A percentile compares a stretch with the other conserved stretches of the same genome.
Evolutionary conservation across 1,140 invertebrate genomes (phyloP).

Genomic region (Nebria ingens): DNA sequence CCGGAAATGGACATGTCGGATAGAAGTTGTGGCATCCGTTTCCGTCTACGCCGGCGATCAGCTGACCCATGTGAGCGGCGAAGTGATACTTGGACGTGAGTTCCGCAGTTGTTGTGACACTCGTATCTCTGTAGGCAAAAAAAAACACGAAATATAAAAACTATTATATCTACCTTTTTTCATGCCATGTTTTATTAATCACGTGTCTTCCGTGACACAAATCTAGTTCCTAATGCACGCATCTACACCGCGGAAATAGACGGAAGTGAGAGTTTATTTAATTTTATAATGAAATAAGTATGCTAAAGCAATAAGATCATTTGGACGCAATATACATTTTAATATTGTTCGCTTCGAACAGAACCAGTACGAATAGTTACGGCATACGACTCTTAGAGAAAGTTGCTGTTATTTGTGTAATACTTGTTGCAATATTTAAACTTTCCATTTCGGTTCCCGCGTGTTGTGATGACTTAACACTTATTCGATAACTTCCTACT

Average conservation of each 20-base stretch:
- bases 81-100: slow-evolving; percentile 66
- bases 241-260: too few species aligned
- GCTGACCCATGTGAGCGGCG: slow-evolving; percentile 71
- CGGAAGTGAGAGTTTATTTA: neutral
- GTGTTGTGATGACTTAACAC: neutral
- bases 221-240: too few species aligned
- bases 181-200: too few species aligned
- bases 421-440: neutral
- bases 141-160: slow-evolving; percentile 12
- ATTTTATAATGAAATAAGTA: too few species aligned
- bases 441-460: neutral
- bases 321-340: neutral
- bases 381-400: neutral
- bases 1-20: slow-evolving; percentile 54
- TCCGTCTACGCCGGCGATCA: slow-evolving; percentile 57
- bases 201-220: too few species aligned
- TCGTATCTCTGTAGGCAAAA: slow-evolving; percentile 26
- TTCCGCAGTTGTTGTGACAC: slow-evolving; percentile 30
- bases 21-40: slow-evolving; percentile 64
- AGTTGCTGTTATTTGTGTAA: slow-evolving; percentile 7
- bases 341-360: neutral
- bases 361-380: neutral
- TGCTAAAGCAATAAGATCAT: too few species aligned
- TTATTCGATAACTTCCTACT: neutral
- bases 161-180: neutral